Percentiles rank a stretch among this genome's conserved stretches.
These are phyloP conservation scores for Sycobia sp. DNA, from an alignment of 1,140 invertebrate species.

Conservation along the genomic window DNA sequence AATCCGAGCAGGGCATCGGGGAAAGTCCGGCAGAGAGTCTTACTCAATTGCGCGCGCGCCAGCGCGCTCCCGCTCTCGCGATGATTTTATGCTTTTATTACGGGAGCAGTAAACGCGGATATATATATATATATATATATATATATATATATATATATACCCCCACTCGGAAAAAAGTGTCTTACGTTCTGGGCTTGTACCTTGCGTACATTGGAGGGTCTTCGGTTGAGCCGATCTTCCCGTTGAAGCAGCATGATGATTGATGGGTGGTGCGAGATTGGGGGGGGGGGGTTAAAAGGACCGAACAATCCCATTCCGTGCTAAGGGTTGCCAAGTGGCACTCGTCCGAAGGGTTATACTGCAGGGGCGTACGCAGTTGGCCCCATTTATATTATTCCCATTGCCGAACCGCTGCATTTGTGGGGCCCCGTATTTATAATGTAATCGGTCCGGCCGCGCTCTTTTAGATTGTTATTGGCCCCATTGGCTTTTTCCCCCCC, in stretches of 20 bases:
- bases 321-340: background rate
- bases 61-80: background rate
- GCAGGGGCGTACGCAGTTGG: conserved; percentile 35
- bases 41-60: background rate
- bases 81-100: conserved; percentile 45
- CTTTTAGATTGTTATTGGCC: conserved; percentile 24
- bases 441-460: background rate
- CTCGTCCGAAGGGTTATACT: conserved; percentile 12
- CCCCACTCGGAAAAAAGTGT: conserved; percentile 18
- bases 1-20: conserved; percentile 13
- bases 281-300: no score
- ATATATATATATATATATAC: no score
- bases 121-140: no score
- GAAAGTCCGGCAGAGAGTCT: no score
- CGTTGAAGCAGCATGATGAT: background rate
- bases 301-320: background rate
- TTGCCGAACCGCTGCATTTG: no score
- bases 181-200: no score
- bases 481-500: conserved; percentile 28
- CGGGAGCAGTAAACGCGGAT: conserved; percentile 40
- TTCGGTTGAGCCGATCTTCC: no score
- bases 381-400: no score
- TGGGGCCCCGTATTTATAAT: background rate
- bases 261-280: background rate
- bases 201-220: no score